These are phyloP conservation scores for Diarsia dahlii DNA, from an alignment of 2,888 invertebrate species.

Conservation along the genomic window DNA sequence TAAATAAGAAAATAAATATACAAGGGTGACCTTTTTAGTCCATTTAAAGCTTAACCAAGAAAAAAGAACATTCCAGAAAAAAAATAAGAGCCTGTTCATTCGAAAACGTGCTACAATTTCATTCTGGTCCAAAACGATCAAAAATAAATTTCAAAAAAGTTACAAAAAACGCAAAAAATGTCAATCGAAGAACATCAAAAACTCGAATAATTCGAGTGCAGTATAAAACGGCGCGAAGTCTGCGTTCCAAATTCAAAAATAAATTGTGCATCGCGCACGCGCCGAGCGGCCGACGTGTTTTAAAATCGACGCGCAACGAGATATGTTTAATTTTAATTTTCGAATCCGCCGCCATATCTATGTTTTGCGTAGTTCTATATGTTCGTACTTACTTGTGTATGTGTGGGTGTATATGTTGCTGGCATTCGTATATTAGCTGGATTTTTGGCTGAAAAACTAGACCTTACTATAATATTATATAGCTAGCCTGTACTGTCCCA, in stretches of 20 bases:
- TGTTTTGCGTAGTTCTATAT: constrained; percentile 44
- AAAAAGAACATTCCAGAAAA: neutral
- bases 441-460: neutral
- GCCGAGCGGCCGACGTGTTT: constrained; percentile 83
- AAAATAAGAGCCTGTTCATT: neutral
- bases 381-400: neutral
- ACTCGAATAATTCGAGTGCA: constrained; percentile 83
- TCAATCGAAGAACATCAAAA: constrained; percentile 74
- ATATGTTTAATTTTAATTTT: constrained; percentile 71
- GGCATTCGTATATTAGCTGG: neutral
- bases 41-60: no score
- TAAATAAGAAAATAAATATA: neutral
- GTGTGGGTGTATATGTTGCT: constrained; percentile 19
- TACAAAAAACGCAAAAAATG: constrained; percentile 29
- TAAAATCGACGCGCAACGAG: constrained; percentile 86
- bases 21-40: neutral
- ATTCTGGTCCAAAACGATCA: neutral
- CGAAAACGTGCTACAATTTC: neutral
- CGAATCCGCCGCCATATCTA: constrained; percentile 62
- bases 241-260: constrained; percentile 91
- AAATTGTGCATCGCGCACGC: constrained; percentile 87
- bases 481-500: neutral
- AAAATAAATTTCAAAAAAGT: neutral
- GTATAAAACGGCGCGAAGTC: constrained; percentile 88
- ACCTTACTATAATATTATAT: neutral